Percentiles rank a stretch among this genome's conserved stretches.
Conservation (phyloP, 2,888 invertebrate genomes). For the Synanthedon myopaeformis region DNA sequence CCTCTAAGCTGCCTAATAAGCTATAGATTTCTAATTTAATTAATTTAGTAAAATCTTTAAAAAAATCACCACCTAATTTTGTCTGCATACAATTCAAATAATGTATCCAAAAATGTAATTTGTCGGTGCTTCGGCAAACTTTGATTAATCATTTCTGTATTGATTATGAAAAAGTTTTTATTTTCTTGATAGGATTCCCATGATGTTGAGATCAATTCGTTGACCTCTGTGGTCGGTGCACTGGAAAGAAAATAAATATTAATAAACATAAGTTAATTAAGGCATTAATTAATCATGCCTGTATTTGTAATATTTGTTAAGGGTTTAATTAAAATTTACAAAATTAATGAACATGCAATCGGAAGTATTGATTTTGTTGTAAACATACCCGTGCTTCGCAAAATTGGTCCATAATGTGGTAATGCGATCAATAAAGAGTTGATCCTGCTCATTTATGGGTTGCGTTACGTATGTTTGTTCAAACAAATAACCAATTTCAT, state of each 20-base stretch:
- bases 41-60: too few species aligned
- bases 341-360: neutral
- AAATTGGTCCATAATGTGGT: constrained; percentile 52
- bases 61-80: constrained; percentile 1
- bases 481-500: constrained; percentile 40
- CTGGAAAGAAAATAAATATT: neutral
- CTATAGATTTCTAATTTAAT: too few species aligned
- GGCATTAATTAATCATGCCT: too few species aligned
- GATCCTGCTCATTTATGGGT: constrained; percentile 27
- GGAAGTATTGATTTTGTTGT: neutral
- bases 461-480: constrained; percentile 10
- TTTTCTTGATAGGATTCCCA: constrained; percentile 16
- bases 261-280: too few species aligned
- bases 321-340: too few species aligned
- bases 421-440: constrained; percentile 30
- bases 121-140: constrained; percentile 21
- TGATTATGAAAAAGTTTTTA: constrained; percentile 15
- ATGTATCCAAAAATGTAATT: constrained; percentile 33
- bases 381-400: constrained; percentile 35
- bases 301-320: too few species aligned
- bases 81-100: constrained; percentile 11
- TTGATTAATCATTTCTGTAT: constrained; percentile 14
- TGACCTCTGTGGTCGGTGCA: neutral
- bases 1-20: too few species aligned
- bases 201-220: constrained; percentile 5